These are phyloP conservation scores for Selene dorsalis DNA, from an alignment of 2,797 vertebrate species.

Conservation along the genomic window DNA sequence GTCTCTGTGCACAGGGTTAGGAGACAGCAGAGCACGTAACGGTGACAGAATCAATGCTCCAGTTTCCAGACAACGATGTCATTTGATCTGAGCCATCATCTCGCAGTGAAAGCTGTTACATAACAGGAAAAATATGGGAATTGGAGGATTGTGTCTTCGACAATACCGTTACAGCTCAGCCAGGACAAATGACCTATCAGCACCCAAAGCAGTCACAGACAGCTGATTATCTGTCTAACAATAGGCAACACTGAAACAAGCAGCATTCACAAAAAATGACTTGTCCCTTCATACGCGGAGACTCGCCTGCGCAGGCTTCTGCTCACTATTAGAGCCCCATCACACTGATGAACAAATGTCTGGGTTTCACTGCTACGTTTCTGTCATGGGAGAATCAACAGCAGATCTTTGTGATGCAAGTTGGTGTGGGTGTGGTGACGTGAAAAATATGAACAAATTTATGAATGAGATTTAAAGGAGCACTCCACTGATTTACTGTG, in stretches of 20 bases:
- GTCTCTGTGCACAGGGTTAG: slow-evolving; percentile 38
- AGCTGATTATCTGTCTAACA: slow-evolving; percentile 41
- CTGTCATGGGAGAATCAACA: slow-evolving; percentile 27
- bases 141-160: slow-evolving; percentile 49
- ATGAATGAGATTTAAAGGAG: not conserved
- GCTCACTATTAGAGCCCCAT: slow-evolving; percentile 23
- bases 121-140: slow-evolving; percentile 62
- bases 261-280: slow-evolving; percentile 25
- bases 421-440: not conserved
- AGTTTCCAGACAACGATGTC: slow-evolving; percentile 64
- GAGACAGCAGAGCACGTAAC: slow-evolving; percentile 33
- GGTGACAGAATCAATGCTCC: slow-evolving; percentile 53
- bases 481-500: not conserved
- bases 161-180: slow-evolving; percentile 52
- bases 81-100: slow-evolving; percentile 69
- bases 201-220: slow-evolving; percentile 35
- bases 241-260: slow-evolving; percentile 34
- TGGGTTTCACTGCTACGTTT: slow-evolving; percentile 23
- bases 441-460: not conserved
- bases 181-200: slow-evolving; percentile 56
- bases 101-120: slow-evolving; percentile 66
- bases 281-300: slow-evolving; percentile 21
- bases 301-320: slow-evolving; percentile 7
- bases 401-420: slow-evolving; percentile 11
- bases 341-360: slow-evolving; percentile 33